Evolutionary conservation across 2,797 vertebrate genomes (phyloP).

Genomic region (Esox lucius): DNA sequence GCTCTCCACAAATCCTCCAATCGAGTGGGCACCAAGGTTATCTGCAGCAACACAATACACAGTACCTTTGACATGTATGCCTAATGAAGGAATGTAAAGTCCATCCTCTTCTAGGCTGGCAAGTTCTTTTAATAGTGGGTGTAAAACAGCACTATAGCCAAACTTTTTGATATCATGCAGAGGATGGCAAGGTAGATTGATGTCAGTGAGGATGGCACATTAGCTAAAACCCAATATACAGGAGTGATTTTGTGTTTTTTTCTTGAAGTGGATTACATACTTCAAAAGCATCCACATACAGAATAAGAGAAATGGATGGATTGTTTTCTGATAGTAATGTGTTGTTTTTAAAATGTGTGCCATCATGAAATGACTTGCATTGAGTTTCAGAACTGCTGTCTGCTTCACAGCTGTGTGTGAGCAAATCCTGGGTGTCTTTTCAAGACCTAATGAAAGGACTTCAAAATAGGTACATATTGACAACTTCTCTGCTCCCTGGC

Average conservation of each 20-base stretch:
- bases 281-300: no score
- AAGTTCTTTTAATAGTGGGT: slow-evolving; percentile 29
- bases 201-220: slow-evolving; percentile 21
- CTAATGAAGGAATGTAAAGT: slow-evolving; percentile 25
- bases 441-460: slow-evolving; percentile 24
- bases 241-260: no score
- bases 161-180: slow-evolving; percentile 37
- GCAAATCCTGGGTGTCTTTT: background rate
- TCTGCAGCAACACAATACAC: slow-evolving; percentile 31
- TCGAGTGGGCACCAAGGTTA: slow-evolving; percentile 34
- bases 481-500: slow-evolving; percentile 18
- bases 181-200: slow-evolving; percentile 32
- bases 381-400: no score
- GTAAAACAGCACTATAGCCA: no score
- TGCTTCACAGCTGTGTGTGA: no score
- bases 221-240: background rate
- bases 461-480: slow-evolving; percentile 29
- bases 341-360: no score
- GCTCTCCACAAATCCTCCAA: no score
- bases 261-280: no score
- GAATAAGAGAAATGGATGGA: no score
- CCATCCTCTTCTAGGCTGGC: slow-evolving; percentile 16
- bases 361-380: no score
- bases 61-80: slow-evolving; percentile 29
- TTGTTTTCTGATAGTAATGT: no score